Evolutionary conservation across 2,113 vertebrate species (phyloP).

Genomic region (Ploceus nigricollis): DNA sequence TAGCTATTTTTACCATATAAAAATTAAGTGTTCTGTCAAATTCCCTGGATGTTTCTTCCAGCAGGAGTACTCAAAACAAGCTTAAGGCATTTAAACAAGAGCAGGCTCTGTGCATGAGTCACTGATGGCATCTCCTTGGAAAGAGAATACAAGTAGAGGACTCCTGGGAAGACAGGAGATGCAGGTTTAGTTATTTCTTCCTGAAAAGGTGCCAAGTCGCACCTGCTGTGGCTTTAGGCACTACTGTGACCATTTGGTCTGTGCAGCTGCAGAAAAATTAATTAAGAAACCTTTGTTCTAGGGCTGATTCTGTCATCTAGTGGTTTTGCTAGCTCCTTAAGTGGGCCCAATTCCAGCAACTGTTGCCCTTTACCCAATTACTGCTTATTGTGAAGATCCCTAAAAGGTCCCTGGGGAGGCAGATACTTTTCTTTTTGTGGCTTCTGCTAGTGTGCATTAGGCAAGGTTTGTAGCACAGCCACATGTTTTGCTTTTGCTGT

Average conservation of each 20-base stretch:
- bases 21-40: background rate
- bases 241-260: background rate
- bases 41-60: background rate
- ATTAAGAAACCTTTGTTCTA: background rate
- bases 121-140: background rate
- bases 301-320: background rate
- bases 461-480: background rate
- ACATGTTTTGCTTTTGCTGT: background rate
- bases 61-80: background rate
- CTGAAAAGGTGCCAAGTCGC: background rate
- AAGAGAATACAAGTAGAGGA: background rate
- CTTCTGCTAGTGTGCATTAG: background rate
- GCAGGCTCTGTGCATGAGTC: background rate
- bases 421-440: background rate
- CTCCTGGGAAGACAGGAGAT: background rate
- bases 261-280: constrained; percentile 13
- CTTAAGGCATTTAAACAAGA: background rate
- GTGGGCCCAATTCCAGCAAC: background rate
- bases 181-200: background rate
- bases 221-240: background rate
- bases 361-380: background rate
- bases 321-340: background rate
- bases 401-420: background rate
- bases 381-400: background rate
- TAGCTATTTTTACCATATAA: background rate